phyloP scores from a whole-genome alignment of 2,888 invertebrate species.

The Toxonevra muliebris region DNA sequence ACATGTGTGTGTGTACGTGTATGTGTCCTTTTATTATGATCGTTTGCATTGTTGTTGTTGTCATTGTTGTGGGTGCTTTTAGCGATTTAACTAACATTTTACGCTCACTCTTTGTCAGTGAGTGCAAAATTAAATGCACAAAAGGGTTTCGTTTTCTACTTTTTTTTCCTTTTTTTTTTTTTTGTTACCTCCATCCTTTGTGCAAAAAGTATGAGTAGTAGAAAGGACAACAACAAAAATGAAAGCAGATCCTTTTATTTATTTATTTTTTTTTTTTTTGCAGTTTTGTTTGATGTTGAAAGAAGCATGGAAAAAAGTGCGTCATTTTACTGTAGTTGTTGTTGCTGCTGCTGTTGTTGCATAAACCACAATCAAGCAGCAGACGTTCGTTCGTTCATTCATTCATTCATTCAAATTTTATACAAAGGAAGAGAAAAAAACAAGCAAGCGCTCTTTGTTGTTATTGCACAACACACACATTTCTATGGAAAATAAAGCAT shows the following conservation, averaged over 20 bases:
- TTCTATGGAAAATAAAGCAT: constrained; percentile 15
- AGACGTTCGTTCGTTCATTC: neutral
- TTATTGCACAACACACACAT: neutral
- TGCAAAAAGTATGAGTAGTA: constrained; percentile 9
- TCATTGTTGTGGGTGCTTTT: constrained; percentile 29
- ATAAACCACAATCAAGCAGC: constrained; percentile 17
- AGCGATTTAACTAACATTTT: constrained; percentile 12
- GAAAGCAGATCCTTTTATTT: neutral
- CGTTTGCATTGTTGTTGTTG: constrained; percentile 11
- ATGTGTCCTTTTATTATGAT: constrained; percentile 1
- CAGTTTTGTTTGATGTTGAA: neutral
- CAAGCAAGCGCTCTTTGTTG: neutral
- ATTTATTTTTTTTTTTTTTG: too few species aligned
- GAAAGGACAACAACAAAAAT: constrained; percentile 5
- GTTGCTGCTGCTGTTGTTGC: neutral
- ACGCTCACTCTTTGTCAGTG: constrained; percentile 1
- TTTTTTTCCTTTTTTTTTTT: neutral
- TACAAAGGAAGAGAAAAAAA: neutral
- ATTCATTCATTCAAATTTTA: constrained; percentile 14
- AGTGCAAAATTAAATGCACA: constrained; percentile 55
- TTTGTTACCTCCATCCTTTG: neutral
- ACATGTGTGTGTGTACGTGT: neutral
- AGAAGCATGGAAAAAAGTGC: constrained; percentile 10
- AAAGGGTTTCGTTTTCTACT: constrained; percentile 49
- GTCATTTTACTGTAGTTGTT: constrained; percentile 7